Evolutionary conservation across 2,113 vertebrate species (phyloP), one percentile per base, ranked within the genome.

Genomic region (Leucosticte australis): DNA sequence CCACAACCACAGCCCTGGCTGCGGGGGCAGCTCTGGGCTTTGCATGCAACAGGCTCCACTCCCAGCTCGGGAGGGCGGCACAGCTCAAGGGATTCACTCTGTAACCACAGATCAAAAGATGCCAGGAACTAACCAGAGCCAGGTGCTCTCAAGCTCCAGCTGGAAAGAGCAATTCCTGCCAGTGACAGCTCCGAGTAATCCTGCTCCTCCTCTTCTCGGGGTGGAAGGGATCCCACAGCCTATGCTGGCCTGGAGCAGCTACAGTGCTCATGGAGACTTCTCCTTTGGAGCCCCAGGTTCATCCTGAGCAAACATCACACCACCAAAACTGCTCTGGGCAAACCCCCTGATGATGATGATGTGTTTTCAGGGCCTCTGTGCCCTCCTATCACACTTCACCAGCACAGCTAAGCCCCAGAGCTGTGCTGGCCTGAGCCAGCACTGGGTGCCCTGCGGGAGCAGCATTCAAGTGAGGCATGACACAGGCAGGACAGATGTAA

Each of bases 221-320:
- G 5, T 23, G 33, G 55, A 47, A 79, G 13, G 37, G 31, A 39
- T 81, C 74, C 35, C 74, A 53, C 49, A 73, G 59, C 24, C 70
- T 6, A 3, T 3, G 1, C 23, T 0, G 0, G 62, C 26, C 28
- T 17, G 8, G 33, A 4, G 2, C 31, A 41, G 49, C 20, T 7
- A 1, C 3, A 1, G 31, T 0, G 2, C 27, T 63, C 4, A 1
- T 0, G 4, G 46, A 46, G 27, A 52, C 5, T 35, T 65, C 46
- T 56, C 39, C 71, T 92, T 41, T 6, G 17, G 49, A 94, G 63
- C 37, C 59, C 13, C 12, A 6, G 73, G 59, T 11, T 49, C 27
- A 28, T 31, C 13, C 77, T 20, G 55, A 3, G 3, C 27, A 75
- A 89, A 74, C 28, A 42, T 14, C 46, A 37, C 42, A 55, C 23